These are phyloP conservation scores for Delphinapterus leucas DNA, from an alignment of 2,113 vertebrate genomes.

Conservation along the genomic window DNA sequence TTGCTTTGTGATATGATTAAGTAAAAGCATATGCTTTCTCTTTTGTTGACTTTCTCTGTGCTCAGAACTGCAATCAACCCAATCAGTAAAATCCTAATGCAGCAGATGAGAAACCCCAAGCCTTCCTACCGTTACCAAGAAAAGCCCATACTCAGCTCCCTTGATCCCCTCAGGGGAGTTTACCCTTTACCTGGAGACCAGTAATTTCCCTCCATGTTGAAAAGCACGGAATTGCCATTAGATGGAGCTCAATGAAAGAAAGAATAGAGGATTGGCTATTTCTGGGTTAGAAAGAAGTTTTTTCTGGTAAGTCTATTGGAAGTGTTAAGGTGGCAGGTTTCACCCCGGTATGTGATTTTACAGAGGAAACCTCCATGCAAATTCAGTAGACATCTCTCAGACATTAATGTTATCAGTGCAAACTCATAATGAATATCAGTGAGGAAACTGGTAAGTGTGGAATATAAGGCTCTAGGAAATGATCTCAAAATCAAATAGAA, in stretches of 20 bases:
- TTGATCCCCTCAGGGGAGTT: not conserved
- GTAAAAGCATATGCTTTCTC: not conserved
- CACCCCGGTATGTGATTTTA: not conserved
- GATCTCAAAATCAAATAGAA: not conserved
- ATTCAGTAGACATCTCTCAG: not conserved
- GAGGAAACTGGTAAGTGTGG: not conserved
- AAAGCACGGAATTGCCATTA: conserved; percentile 24
- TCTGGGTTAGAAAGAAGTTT: not conserved
- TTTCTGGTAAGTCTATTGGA: not conserved
- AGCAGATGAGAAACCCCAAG: not conserved
- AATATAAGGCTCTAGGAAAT: not conserved
- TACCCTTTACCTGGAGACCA: not conserved
- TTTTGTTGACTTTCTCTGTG: conserved; percentile 3
- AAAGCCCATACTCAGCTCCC: not conserved
- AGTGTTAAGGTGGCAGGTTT: not conserved
- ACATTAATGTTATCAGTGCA: not conserved
- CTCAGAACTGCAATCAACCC: not conserved
- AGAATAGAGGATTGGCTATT: not conserved
- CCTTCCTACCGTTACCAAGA: not conserved
- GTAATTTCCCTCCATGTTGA: not conserved
- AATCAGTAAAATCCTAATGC: not conserved
- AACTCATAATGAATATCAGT: not conserved
- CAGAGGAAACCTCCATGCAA: not conserved
- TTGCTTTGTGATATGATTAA: not conserved
- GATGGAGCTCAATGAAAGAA: conserved; percentile 58